Base-by-base conservation (phyloP, 2,888 invertebrate genomes). In the Synanthedon tipuliformis region DNA sequence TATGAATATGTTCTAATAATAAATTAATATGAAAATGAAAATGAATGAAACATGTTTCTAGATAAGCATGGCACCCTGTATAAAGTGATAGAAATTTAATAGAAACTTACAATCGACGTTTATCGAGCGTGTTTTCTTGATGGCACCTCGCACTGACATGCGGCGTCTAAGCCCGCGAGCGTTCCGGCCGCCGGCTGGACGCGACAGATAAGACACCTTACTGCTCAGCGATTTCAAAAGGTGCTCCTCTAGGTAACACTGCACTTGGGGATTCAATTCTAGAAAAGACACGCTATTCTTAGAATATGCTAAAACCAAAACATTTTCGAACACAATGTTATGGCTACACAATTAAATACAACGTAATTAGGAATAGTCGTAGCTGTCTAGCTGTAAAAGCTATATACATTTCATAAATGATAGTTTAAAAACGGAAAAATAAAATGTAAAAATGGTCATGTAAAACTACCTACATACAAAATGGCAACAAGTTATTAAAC, bases 51-150 rank as follows among this genome's bases (percentile, higher is more conserved):
- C 5, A 15, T n/a, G 12, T 18, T 5, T 1, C 50, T 15, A 23
- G 7, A 16, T 50, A 12, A 50, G 0, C 4, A 27, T 16, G 12
- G 16, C 3, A 5, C 5, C 23, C 8, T 49, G 53, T 18, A 27
- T 41, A 34, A 8, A 34, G 11, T 13, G 34, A 10, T 10, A 10
- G 34, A 34, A 34, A 34, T 34, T 34, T 2, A 8, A 51, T 48
- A 34, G 34, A 34, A 34, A 90, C 93, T 90, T 81, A 95, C 95
- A 92, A 75, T 95, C 96, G 7, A 96, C 93, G 69, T 95, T 95
- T 59, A 98, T 98, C 11, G 97, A 96, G 61, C 97, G 89, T 0
- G 97, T 97, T 74, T 97, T 94, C 81, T 95, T 95, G 56, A 98
- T 96, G 48, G 97, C 96, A 52, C 98, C 98, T 65, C 93, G 93